Evolutionary conservation across 2,113 vertebrate species (phyloP).

Genomic region (Odontesthes bonariensis): DNA sequence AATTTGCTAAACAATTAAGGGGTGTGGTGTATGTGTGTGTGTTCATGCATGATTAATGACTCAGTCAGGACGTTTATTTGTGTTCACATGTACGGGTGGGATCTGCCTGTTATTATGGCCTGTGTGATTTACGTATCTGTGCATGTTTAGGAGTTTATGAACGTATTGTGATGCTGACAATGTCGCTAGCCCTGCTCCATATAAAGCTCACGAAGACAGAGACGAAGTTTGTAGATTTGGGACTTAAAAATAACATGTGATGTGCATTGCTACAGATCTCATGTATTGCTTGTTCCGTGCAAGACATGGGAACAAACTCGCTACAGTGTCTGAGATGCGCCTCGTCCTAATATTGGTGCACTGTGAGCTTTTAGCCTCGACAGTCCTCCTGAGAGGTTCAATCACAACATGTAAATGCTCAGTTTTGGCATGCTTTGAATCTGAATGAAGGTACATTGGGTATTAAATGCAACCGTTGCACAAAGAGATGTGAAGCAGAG

Average conservation of each 20-base stretch:
- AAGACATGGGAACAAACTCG: slow-evolving; percentile 47
- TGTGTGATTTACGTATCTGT: neutral
- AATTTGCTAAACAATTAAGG: slow-evolving; percentile 64
- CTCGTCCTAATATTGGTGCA: slow-evolving; percentile 52
- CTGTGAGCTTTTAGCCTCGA: slow-evolving; percentile 53
- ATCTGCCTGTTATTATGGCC: slow-evolving; percentile 22
- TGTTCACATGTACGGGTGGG: slow-evolving; percentile 24
- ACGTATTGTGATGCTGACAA: slow-evolving; percentile 22
- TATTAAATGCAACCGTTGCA: slow-evolving; percentile 39
- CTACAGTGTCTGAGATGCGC: slow-evolving; percentile 45
- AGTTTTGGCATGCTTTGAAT: slow-evolving; percentile 26
- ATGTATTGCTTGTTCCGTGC: slow-evolving; percentile 33
- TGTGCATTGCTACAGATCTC: slow-evolving; percentile 37
- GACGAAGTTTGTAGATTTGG: slow-evolving; percentile 28
- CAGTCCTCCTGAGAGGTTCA: slow-evolving; percentile 33
- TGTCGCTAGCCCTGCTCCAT: neutral
- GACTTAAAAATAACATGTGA: slow-evolving; percentile 12
- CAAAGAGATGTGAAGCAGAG: slow-evolving; percentile 13
- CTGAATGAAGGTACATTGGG: slow-evolving; percentile 45
- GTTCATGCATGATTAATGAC: slow-evolving; percentile 56
- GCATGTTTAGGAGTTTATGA: slow-evolving; percentile 10
- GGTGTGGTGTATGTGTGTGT: slow-evolving; percentile 42
- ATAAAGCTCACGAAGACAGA: slow-evolving; percentile 43
- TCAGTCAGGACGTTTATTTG: slow-evolving; percentile 47
- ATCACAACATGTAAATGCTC: slow-evolving; percentile 42